Evolutionary conservation across 2,797 vertebrate genomes (phyloP).

Genomic region (Etheostoma perlongum): DNA sequence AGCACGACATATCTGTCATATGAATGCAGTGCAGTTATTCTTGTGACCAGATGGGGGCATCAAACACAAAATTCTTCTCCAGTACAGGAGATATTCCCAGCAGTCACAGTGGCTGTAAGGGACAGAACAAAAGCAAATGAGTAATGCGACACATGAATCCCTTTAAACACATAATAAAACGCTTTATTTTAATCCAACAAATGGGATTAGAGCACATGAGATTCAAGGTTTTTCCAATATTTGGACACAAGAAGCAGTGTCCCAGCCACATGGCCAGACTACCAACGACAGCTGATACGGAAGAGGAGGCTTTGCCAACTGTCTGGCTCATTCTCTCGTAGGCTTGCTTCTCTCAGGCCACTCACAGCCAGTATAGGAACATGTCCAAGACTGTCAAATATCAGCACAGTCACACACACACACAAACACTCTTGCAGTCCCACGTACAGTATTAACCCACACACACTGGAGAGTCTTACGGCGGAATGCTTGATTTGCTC

Average conservation of each 20-base stretch:
- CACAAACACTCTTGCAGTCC: not conserved
- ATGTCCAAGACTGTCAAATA: conserved; percentile 72
- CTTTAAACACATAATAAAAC: conserved; percentile 36
- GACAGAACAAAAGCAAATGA: conserved; percentile 9
- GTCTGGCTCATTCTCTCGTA: conserved; percentile 71
- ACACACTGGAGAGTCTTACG: too few species aligned
- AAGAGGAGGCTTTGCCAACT: conserved; percentile 70
- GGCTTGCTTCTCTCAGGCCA: conserved; percentile 71
- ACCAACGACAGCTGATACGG: conserved; percentile 72
- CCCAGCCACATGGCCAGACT: conserved; percentile 71
- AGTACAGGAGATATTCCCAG: conserved; percentile 25
- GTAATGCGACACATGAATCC: not conserved
- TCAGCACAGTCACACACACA: conserved; percentile 54
- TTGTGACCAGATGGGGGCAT: conserved; percentile 69
- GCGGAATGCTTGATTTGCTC: too few species aligned
- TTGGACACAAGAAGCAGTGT: conserved; percentile 69
- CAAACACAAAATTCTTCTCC: conserved; percentile 14
- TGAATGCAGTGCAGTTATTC: conserved; percentile 28
- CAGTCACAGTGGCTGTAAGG: conserved; percentile 23
- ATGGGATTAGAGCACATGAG: conserved; percentile 48
- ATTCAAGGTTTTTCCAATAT: conserved; percentile 39
- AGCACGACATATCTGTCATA: not conserved
- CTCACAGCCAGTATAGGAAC: conserved; percentile 75
- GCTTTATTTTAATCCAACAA: conserved; percentile 58
- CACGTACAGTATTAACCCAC: too few species aligned